These are phyloP conservation scores for Lasioglossum oenotherae DNA, from an alignment of 2,888 invertebrate species.

Conservation along the genomic window DNA sequence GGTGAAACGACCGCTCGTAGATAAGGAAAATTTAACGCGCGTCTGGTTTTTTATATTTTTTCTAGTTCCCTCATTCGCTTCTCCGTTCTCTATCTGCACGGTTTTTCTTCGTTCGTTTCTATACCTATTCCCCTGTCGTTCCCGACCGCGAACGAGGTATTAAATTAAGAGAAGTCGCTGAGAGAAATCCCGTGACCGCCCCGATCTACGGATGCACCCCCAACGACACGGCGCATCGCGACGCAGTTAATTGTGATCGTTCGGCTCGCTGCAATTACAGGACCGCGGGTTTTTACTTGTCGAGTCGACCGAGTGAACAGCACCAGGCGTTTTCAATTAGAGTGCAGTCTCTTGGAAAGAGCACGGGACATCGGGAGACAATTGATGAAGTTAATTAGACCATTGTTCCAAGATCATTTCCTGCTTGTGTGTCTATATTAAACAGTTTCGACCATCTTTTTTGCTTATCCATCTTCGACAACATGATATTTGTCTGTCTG, in stretches of 20 bases:
- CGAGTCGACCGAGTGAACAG: not conserved
- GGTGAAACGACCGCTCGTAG: slow-evolving; percentile 40
- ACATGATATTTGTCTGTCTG: not conserved
- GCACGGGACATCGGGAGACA: not conserved
- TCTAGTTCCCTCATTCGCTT: not conserved
- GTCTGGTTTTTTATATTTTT: not conserved
- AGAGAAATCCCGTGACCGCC: slow-evolving; percentile 9
- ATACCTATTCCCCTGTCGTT: not conserved
- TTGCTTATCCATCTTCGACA: not conserved
- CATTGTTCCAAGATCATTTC: not conserved
- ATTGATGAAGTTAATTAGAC: not conserved
- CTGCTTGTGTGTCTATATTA: not conserved
- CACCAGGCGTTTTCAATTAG: not conserved
- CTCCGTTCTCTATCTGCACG: not conserved
- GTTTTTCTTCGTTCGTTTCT: not conserved
- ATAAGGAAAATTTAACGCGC: slow-evolving; percentile 47
- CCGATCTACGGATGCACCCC: slow-evolving; percentile 26
- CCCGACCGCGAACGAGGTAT: slow-evolving; percentile 4
- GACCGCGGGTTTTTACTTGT: not conserved
- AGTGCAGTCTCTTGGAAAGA: not conserved
- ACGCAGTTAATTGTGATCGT: slow-evolving; percentile 34
- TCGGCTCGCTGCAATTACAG: slow-evolving; percentile 34
- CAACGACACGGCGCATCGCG: not conserved
- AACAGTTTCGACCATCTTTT: not conserved
- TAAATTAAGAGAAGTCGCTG: slow-evolving; percentile 40